phyloP scores from a whole-genome alignment of 2,888 invertebrate genomes.

The Yponomeuta evonymella region DNA sequence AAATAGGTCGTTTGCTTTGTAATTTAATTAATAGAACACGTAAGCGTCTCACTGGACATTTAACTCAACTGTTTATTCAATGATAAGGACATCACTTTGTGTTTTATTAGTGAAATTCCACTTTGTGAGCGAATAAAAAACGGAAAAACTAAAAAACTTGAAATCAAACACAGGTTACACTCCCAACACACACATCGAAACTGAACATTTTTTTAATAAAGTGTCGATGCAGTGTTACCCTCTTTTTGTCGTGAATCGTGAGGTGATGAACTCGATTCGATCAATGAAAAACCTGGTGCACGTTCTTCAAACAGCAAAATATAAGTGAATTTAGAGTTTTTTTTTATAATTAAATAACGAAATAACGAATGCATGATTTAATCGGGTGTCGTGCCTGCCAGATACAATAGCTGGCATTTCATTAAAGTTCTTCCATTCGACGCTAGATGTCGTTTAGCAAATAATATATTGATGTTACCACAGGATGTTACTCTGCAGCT shows the following conservation, averaged over 20 bases:
- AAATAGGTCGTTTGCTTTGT: conserved; percentile 20
- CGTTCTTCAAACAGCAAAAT: too few relatives aligned
- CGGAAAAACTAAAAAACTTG: not conserved
- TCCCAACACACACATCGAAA: not conserved
- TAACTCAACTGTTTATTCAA: not conserved
- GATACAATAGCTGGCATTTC: not conserved
- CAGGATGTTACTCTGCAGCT: too few relatives aligned
- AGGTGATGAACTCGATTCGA: too few relatives aligned
- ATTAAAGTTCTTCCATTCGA: not conserved
- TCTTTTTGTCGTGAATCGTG: too few relatives aligned
- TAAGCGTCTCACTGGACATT: not conserved
- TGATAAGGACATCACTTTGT: not conserved
- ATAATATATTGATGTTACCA: not conserved
- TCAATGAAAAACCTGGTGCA: too few relatives aligned
- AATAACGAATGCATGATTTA: not conserved
- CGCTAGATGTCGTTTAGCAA: not conserved
- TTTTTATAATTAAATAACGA: not conserved
- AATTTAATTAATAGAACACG: conserved; percentile 27
- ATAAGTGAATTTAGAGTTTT: too few relatives aligned
- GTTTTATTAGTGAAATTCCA: not conserved
- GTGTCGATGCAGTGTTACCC: not conserved
- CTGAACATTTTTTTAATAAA: not conserved
- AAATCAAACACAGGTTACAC: conserved; percentile 1
- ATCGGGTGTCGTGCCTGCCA: too few relatives aligned
- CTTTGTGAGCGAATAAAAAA: not conserved